Percentiles rank a stretch among this genome's conserved stretches.
Conservation (phyloP, 2,113 vertebrate genomes). For the Trichomycterus rosablanca region DNA sequence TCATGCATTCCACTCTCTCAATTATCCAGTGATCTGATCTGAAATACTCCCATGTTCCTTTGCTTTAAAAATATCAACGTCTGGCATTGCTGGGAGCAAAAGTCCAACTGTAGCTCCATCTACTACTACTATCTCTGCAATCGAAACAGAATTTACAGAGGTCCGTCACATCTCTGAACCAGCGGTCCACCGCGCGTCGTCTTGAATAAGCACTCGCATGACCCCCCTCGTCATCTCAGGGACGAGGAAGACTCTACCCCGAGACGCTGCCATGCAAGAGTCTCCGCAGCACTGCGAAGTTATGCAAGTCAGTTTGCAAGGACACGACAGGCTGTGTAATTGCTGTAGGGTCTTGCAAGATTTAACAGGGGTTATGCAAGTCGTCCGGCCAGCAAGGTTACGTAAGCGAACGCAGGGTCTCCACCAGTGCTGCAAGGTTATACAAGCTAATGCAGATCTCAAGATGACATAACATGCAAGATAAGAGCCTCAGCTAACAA, state of each 20-base stretch:
- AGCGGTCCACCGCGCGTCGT: conserved; percentile 10
- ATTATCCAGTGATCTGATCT: too few species aligned
- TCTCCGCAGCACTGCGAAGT: neutral
- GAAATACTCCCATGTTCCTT: neutral
- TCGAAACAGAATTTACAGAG: too few species aligned
- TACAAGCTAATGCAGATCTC: neutral
- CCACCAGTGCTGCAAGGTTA: neutral
- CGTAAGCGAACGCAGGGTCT: neutral
- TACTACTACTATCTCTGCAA: neutral
- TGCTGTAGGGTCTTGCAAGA: too few species aligned
- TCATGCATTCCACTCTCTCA: too few species aligned
- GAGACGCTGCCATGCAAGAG: neutral
- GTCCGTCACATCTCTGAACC: neutral
- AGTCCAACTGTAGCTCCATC: conserved; percentile 3
- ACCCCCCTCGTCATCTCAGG: conserved; percentile 14
- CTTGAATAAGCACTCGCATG: conserved; percentile 17
- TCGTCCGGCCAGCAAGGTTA: neutral
- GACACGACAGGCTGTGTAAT: too few species aligned
- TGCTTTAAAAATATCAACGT: neutral
- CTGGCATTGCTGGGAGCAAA: neutral
- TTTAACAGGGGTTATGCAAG: too few species aligned
- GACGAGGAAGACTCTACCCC: neutral
- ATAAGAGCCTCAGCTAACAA: too few species aligned
- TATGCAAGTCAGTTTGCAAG: too few species aligned
- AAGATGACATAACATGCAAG: too few species aligned